These are phyloP conservation scores for Tauraco erythrolophus DNA, from an alignment of 2,113 vertebrate species.

Conservation along the genomic window DNA sequence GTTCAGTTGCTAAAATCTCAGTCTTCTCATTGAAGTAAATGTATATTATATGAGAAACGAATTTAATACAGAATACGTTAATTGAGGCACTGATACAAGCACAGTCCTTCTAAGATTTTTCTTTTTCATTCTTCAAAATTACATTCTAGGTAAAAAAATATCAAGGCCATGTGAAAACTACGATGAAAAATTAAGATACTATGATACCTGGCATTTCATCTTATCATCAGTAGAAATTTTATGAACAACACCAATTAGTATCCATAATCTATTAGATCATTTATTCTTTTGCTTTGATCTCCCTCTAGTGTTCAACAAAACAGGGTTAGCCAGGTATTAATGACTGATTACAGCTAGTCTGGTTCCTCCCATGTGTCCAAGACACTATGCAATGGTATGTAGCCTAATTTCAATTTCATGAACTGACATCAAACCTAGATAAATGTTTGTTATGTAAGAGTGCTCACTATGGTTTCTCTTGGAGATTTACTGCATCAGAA, in stretches of 20 bases:
- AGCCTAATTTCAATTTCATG: background rate
- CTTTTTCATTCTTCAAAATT: background rate
- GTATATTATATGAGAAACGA: background rate
- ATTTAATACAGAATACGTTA: background rate
- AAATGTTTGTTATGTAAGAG: background rate
- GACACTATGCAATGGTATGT: background rate
- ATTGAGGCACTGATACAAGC: background rate
- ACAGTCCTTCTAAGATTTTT: background rate
- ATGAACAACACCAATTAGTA: background rate
- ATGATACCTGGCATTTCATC: background rate
- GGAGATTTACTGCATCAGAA: background rate
- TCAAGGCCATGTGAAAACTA: background rate
- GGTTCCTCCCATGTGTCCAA: background rate
- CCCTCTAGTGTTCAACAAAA: slow-evolving; percentile 60
- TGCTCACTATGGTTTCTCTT: background rate
- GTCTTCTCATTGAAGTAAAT: background rate
- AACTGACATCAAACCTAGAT: background rate
- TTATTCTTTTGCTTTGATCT: slow-evolving; percentile 65
- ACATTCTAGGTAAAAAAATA: background rate
- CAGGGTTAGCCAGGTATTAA: background rate
- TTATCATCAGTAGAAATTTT: background rate
- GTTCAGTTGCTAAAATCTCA: background rate
- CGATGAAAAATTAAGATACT: background rate
- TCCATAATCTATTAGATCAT: background rate
- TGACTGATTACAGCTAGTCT: background rate